These are phyloP conservation scores for Drosophila repleta DNA, from an alignment of 1,140 invertebrate genomes.

Conservation along the genomic window DNA sequence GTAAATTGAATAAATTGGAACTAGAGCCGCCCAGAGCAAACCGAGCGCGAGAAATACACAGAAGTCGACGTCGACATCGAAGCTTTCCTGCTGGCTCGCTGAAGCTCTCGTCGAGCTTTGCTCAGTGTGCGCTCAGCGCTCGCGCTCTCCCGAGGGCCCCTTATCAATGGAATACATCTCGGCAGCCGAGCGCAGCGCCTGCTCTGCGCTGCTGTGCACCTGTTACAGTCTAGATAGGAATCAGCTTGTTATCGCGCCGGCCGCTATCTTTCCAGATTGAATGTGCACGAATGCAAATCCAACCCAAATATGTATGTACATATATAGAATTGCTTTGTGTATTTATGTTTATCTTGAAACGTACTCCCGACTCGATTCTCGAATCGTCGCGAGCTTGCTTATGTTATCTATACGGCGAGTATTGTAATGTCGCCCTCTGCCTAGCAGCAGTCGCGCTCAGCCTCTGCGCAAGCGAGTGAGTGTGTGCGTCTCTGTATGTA, in stretches of 20 bases:
- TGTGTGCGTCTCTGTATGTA: not conserved
- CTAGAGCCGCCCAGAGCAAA: constrained; percentile 38
- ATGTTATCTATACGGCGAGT: constrained; percentile 27
- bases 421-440: constrained; percentile 13
- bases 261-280: constrained; percentile 56
- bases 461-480: not conserved
- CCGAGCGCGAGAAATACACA: constrained; percentile 10
- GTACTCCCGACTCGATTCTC: constrained; percentile 11
- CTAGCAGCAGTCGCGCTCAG: constrained; percentile 6
- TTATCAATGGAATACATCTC: constrained; percentile 80
- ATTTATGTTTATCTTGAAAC: constrained; percentile 27
- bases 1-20: constrained; percentile 82
- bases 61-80: constrained; percentile 23
- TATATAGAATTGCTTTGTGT: constrained; percentile 8
- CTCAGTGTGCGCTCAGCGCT: constrained; percentile 21
- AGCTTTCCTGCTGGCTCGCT: constrained; percentile 61
- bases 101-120: constrained; percentile 76
- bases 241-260: constrained; percentile 71
- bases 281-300: constrained; percentile 29
- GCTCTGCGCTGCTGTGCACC: constrained; percentile 71
- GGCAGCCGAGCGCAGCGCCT: constrained; percentile 39
- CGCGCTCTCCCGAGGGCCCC: constrained; percentile 37
- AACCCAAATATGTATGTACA: not conserved
- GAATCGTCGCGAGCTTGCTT: constrained; percentile 12
- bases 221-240: constrained; percentile 82